Conservation (phyloP, 2,113 vertebrate genomes). For the Ammospiza caudacuta region DNA sequence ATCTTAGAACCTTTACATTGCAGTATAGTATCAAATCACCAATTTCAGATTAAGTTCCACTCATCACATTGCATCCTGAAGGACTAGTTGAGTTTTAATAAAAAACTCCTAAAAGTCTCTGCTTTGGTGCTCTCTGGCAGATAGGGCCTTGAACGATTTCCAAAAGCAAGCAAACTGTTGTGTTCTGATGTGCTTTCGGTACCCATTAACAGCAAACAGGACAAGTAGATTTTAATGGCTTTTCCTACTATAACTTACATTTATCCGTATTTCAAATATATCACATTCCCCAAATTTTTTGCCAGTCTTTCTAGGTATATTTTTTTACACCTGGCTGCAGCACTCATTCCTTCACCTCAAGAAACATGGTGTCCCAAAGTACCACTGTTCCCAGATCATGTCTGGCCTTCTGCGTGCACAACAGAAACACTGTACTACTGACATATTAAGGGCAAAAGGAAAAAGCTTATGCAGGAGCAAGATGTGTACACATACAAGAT, state of each 20-base stretch:
- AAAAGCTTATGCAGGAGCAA: not conserved
- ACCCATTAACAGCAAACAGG: not conserved
- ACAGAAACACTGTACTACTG: not conserved
- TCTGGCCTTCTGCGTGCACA: not conserved
- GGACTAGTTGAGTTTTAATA: not conserved
- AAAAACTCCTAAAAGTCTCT: not conserved
- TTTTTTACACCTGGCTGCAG: not conserved
- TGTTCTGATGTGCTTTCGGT: not conserved
- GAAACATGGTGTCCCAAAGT: not conserved
- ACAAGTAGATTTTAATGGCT: not conserved
- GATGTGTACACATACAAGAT: not conserved
- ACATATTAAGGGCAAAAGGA: not conserved
- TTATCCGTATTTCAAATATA: not conserved
- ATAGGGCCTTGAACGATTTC: not conserved
- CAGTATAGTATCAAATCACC: not conserved
- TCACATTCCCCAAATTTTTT: not conserved
- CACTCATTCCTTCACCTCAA: not conserved
- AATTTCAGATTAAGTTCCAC: not conserved
- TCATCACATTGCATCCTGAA: not conserved
- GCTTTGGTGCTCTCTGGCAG: not conserved
- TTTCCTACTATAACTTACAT: not conserved
- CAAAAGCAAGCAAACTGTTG: not conserved
- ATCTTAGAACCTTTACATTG: not conserved
- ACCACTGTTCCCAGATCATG: not conserved
- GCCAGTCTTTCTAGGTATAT: not conserved